Evolutionary conservation across 2,888 invertebrate species (phyloP), one percentile per base, ranked within the genome.

Genomic region (Villa cingulata): DNA sequence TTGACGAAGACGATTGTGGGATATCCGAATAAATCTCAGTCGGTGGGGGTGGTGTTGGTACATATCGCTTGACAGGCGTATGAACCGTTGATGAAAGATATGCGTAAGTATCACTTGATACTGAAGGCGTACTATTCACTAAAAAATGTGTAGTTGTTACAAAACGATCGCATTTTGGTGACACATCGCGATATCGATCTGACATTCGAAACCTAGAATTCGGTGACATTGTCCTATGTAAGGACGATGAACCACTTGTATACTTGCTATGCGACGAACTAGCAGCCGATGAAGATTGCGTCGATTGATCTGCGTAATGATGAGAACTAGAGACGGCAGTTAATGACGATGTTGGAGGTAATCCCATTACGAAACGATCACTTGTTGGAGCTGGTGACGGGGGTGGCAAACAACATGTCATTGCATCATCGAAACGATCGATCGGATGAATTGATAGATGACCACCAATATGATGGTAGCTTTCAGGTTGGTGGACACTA

Each of bases 321-420:
- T 50, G 48, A 17, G 14, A n/a, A 19, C 27, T 19, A 10, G 15
- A 9, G 10, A 4, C 23, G 19, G 16, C 29, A 7, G 9, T 37
- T 23, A 41, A n/a, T 27, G 44, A 32, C 7, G 46, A 44, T 6
- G 46, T 39, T 2, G 48, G 46, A 32, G 50, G 43, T 23, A 54
- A 52, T 18, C 59, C 55, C 53, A 62, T 59, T 48, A 66, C 55
- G 48, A 58, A 62, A 17, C 65, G 61, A 47, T 69, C 70, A 50
- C 59, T 65, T 38, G 63, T 68, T 7, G 70, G 70, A 3, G 70
- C 69, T 15, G 70, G 70, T 4, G 70, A 70, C 12, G 70, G 69
- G 10, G 70, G 70, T 2, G 70, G 67, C 34, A 66, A 50, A 41
- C 65, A 64, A 39, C 65, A 63, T 3, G 58, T 56, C 12, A 59